Evolutionary conservation across 2,888 invertebrate genomes (phyloP), one percentile per base, ranked within the genome.

Genomic region (Rhopalosiphum nymphaeae): DNA sequence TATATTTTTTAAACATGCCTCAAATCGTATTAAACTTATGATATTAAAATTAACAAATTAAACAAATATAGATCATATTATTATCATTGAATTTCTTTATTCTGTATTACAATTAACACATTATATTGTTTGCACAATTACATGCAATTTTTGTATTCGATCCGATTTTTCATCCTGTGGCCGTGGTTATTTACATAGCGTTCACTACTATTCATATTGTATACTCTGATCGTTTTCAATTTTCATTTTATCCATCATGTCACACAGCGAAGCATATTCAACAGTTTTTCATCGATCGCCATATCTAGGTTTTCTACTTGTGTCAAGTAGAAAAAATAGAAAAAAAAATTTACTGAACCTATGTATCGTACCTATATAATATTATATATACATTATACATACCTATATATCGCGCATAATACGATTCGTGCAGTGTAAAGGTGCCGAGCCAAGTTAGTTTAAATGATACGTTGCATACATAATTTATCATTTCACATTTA

Each of bases 391-490:
- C 44, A 49, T n/a, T n/a, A n/a, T n/a, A n/a, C n/a, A n/a, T 61
- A 29, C 3, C 7, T 67, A 67, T 78, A 36, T 36, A 78, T 78
- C 44, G 13, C 11, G 61, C 26, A 91, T 42, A 56, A 89, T 49
- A 49, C 36, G 49, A 13, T 2, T n/a, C 11, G 36, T 26, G 46
- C 61, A 16, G 84, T 42, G 78, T 84, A 42, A 25, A n/a, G 36
- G 91, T 78, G 78, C 29, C 29, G 93, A 92, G 36, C 78, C 93
- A 93, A 94, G 44, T 5, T 46, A 46, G 44, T 44, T 61, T 61
- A 67, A n/a, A 67, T 67, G 29, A 67, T 16, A n/a, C 61, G 29
- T 67, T n/a, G 21, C 67, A n/a, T n/a, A n/a, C 16, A n/a, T 13
- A 67, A n/a, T 67, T 67, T n/a, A 67, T 67, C 5, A 67, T 9